These are phyloP conservation scores for Ia io DNA, from an alignment of 2,113 vertebrate genomes.

Conservation along the genomic window DNA sequence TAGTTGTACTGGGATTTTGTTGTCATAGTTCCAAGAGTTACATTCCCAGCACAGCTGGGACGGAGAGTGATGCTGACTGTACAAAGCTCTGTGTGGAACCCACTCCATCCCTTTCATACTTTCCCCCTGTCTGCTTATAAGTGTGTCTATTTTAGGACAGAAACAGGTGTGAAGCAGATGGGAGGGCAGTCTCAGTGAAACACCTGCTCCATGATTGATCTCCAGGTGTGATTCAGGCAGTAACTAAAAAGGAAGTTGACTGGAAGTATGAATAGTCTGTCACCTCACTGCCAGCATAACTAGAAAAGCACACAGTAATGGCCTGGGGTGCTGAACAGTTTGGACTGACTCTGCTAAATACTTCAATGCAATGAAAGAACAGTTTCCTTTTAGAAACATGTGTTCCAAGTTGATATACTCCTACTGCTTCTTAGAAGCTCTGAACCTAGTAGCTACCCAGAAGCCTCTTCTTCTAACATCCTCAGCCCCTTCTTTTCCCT, in stretches of 20 bases:
- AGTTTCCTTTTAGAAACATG: neutral
- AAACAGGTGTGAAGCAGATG: neutral
- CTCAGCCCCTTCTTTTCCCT: neutral
- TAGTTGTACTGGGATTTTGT: neutral
- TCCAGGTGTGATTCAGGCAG: conserved; percentile 21
- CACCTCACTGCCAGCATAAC: neutral
- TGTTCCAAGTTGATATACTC: neutral
- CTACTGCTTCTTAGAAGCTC: neutral
- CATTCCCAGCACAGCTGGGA: neutral
- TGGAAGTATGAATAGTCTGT: neutral
- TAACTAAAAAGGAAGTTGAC: conserved; percentile 29
- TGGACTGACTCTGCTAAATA: neutral
- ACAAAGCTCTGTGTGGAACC: neutral
- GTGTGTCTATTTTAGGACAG: neutral
- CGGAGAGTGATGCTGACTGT: neutral
- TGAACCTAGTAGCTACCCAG: neutral
- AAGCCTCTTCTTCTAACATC: neutral
- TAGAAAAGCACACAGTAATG: neutral
- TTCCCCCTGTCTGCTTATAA: neutral
- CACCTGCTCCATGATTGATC: neutral
- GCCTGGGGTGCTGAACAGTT: neutral
- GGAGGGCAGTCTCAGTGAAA: neutral
- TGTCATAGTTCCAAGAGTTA: neutral
- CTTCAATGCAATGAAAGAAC: neutral
- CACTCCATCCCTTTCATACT: neutral